Percentiles rank a stretch among this genome's conserved stretches.
Evolutionary conservation across 2,797 vertebrate species (phyloP).

Genomic region (Cheirogaleus major): DNA sequence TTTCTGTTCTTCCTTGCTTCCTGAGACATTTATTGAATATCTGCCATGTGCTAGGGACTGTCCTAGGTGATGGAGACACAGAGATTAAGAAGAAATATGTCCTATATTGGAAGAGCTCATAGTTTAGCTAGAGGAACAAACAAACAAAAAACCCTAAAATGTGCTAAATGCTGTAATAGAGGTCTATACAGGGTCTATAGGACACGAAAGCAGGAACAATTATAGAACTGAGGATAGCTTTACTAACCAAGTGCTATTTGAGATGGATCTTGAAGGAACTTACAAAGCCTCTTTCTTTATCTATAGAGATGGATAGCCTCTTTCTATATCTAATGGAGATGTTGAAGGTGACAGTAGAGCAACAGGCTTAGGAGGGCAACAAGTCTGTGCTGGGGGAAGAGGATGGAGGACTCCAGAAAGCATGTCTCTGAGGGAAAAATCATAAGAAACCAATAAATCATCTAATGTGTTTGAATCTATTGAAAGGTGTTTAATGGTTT

Average conservation of each 20-base stretch:
- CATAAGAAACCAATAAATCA: not conserved
- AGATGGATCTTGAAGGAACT: constrained; percentile 10
- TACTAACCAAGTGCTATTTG: not conserved
- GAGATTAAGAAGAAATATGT: not conserved
- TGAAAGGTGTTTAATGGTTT: constrained; percentile 14
- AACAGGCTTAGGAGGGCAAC: not conserved
- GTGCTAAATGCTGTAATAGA: not conserved
- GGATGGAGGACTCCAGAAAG: not conserved
- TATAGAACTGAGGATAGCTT: not conserved
- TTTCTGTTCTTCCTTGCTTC: not conserved
- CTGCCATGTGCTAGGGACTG: not conserved
- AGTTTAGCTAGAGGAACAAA: constrained; percentile 24
- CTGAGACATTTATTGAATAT: not conserved
- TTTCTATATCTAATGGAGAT: constrained; percentile 8
- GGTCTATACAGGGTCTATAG: not conserved
- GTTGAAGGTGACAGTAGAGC: not conserved
- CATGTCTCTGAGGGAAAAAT: not conserved
- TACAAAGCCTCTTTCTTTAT: constrained; percentile 5
- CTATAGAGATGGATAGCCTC: not conserved
- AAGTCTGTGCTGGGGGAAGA: not conserved
- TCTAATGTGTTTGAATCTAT: not conserved
- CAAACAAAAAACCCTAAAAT: not conserved
- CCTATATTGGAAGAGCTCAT: not conserved
- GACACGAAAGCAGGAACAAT: not conserved
- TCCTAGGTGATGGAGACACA: not conserved